These are phyloP conservation scores for Gisinianus flammeolus DNA, from an alignment of 2,888 invertebrate species.

Conservation along the genomic window DNA sequence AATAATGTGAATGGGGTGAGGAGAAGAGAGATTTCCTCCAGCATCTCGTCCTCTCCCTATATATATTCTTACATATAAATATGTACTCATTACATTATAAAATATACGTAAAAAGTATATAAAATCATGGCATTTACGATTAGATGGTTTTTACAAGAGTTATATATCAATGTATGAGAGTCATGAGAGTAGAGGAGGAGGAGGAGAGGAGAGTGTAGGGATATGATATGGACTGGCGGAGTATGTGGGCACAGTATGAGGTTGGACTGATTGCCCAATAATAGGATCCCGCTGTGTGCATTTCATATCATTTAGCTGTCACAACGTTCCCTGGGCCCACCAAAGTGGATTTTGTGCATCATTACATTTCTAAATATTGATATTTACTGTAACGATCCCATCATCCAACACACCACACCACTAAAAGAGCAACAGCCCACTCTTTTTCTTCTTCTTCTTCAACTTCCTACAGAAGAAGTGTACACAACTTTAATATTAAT, in stretches of 20 bases:
- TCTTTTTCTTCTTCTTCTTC: not conserved
- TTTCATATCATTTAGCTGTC: conserved; percentile 59
- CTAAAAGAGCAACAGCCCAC: not conserved
- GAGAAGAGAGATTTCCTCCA: too few species aligned
- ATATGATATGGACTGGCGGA: too few species aligned
- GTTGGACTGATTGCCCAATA: conserved; percentile 59
- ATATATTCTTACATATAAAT: too few species aligned
- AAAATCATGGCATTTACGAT: too few species aligned
- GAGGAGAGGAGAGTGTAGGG: conserved; percentile 29
- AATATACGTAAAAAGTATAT: too few species aligned
- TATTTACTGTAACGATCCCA: conserved; percentile 46
- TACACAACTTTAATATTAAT: conserved; percentile 4
- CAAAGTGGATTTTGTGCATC: conserved; percentile 59
- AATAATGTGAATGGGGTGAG: too few species aligned
- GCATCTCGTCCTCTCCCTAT: too few species aligned
- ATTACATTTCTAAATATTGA: conserved; percentile 56
- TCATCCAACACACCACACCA: not conserved
- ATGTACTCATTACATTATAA: too few species aligned
- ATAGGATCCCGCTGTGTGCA: conserved; percentile 58
- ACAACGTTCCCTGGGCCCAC: conserved; percentile 52
- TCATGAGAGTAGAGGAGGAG: conserved; percentile 32
- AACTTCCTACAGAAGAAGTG: not conserved
- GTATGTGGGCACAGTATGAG: conserved; percentile 55
- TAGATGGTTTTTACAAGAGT: too few species aligned
- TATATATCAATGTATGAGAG: conserved; percentile 14